phyloP scores from a whole-genome alignment of 1,140 invertebrate species.

The Monomorium pharaonis region DNA sequence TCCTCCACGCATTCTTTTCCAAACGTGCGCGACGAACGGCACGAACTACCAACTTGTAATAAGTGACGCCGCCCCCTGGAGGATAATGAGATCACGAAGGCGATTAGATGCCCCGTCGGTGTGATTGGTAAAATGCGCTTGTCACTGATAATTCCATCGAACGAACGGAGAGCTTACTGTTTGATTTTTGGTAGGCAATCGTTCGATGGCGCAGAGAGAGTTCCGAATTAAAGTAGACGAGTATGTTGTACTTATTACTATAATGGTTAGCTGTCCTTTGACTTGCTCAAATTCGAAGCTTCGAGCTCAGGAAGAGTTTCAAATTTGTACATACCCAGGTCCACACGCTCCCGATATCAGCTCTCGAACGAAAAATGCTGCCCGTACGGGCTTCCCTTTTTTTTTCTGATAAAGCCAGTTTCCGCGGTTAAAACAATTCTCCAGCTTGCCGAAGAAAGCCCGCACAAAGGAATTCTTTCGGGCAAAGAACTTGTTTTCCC shows the following conservation, averaged over 20 bases:
- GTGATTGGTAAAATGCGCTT: background rate
- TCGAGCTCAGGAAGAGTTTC: background rate
- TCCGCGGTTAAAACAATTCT: slow-evolving; percentile 21
- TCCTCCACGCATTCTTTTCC: background rate
- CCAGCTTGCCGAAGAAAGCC: background rate
- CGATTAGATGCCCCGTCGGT: background rate
- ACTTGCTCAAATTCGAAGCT: background rate
- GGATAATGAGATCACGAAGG: background rate
- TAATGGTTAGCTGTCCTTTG: too few species aligned
- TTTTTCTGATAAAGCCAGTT: background rate
- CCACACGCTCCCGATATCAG: background rate
- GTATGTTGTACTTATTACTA: too few species aligned
- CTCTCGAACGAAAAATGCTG: background rate
- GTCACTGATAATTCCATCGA: too few species aligned
- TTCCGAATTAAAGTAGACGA: too few species aligned
- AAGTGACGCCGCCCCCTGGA: background rate
- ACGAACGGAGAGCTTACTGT: too few species aligned
- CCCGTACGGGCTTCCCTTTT: too few species aligned
- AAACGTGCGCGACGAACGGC: too few species aligned
- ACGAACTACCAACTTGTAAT: too few species aligned
- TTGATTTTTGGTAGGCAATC: too few species aligned
- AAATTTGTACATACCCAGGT: background rate
- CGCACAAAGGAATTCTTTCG: slow-evolving; percentile 24
- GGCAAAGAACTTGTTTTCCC: background rate
- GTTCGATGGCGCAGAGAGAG: too few species aligned